Base-by-base conservation (phyloP, 2,113 vertebrate species). In the Sarotherodon lohbergeri region DNA sequence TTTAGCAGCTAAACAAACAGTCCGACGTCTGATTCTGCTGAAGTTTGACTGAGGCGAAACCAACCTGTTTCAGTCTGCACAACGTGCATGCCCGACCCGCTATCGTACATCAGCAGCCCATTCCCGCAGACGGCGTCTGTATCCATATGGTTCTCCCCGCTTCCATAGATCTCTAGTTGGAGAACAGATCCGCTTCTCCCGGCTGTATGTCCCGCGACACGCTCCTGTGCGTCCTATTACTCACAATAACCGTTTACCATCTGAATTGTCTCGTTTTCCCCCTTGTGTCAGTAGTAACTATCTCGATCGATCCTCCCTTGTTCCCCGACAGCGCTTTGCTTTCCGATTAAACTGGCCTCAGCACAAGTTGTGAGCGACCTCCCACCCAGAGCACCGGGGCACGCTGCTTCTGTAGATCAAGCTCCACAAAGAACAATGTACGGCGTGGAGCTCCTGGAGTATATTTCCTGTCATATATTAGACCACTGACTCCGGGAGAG, bases 21-120 rank as follows among this genome's bases (percentile, higher is more conserved):
- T 91, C 87, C 90, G 84, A 80, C 76, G 83, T 91, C 85, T 55
- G 82, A 55, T 90, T 54, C 24, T 4, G 81, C 80, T 46, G 89
- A 95, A 95, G 94, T 95, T 94, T 91, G 39, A 91, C 82, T 68
- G 71, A 85, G 80, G 54, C 57, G 48, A 89, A 78, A 90, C 85
- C 83, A 90, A 91, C 90, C 91, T 91, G 90, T 93, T 92, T 83
- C 59, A 61, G 78, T 66, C 86, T 63, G 83, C 85, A 80, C 81
- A 81, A 66, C 73, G 85, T 59, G 86, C 83, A 76, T 43, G 66
- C 81, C 80, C 85, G 90, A 86, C 57, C 87, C 59, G 91, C 85
- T 83, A 81, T 91, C 92, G 84, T 17, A 43, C 85, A 84, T 84
- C 88, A 86, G 10, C 84, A 88, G 76, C 41, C 85, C 83, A 9